These are phyloP conservation scores for Galeopsomyia nigrocyanea DNA, from an alignment of 2,888 invertebrate genomes.

Conservation along the genomic window DNA sequence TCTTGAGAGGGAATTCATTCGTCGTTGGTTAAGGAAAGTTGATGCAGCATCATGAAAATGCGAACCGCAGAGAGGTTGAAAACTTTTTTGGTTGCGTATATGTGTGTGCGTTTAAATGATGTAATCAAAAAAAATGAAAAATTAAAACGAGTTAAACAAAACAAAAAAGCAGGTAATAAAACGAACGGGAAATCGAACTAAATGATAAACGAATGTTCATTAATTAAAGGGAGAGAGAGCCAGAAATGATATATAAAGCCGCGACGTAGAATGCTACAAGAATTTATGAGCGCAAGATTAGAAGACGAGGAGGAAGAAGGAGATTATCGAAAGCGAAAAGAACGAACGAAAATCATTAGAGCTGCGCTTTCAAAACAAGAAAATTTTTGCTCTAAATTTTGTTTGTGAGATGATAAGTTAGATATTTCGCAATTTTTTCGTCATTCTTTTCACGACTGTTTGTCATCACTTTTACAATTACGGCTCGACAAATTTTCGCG, in stretches of 20 bases:
- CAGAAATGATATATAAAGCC: constrained; percentile 33
- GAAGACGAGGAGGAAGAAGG: constrained; percentile 52
- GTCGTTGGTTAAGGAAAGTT: constrained; percentile 24
- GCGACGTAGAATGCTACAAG: constrained; percentile 27
- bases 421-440: constrained; percentile 36
- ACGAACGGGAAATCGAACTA: constrained; percentile 5
- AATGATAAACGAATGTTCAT: constrained; percentile 35
- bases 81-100: constrained; percentile 39
- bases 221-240: constrained; percentile 32
- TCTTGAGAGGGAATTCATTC: constrained; percentile 41
- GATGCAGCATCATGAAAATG: background rate
- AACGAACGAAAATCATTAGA: constrained; percentile 44
- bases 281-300: constrained; percentile 38
- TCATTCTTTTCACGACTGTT: constrained; percentile 46
- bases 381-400: constrained; percentile 20
- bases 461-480: constrained; percentile 47
- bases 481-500: constrained; percentile 41
- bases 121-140: constrained; percentile 23
- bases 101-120: constrained; percentile 47
- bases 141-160: constrained; percentile 21
- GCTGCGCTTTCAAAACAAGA: constrained; percentile 30
- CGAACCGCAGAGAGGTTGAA: constrained; percentile 25
- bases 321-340: constrained; percentile 45
- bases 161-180: background rate
- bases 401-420: constrained; percentile 8